phyloP scores from a whole-genome alignment of 2,888 invertebrate genomes.

The Actias luna region DNA sequence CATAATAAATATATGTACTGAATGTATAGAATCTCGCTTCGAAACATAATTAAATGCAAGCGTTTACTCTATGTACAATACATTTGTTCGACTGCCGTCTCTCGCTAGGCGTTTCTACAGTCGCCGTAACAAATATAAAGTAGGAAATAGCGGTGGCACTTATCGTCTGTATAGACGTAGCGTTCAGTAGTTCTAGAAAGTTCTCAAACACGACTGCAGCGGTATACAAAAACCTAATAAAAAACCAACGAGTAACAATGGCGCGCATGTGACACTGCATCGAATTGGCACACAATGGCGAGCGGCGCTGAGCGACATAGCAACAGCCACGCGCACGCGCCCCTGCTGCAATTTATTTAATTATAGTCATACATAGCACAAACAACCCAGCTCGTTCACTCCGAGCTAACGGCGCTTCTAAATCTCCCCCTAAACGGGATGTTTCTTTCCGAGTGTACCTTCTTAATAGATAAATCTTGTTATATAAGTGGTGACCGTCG shows the following conservation, averaged over 20 bases:
- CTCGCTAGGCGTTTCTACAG: neutral
- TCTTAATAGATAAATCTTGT: too few relatives aligned
- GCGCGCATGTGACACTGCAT: slow-evolving; percentile 22
- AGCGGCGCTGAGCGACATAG: slow-evolving; percentile 23
- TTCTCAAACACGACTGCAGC: slow-evolving; percentile 10
- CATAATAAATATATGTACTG: too few relatives aligned
- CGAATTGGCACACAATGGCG: slow-evolving; percentile 35
- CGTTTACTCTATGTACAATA: neutral
- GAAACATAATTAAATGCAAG: too few relatives aligned
- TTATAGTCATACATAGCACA: slow-evolving; percentile 32
- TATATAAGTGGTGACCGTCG: too few relatives aligned
- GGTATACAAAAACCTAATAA: slow-evolving; percentile 10
- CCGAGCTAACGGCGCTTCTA: neutral
- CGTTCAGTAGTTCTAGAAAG: slow-evolving; percentile 7
- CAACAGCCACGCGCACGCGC: slow-evolving; percentile 25
- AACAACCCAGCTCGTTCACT: neutral
- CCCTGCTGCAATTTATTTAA: slow-evolving; percentile 44
- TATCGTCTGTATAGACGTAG: neutral
- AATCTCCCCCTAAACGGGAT: too few relatives aligned
- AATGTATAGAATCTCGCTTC: too few relatives aligned
- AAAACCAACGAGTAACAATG: slow-evolving; percentile 20
- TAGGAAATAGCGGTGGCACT: neutral
- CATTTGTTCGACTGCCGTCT: neutral
- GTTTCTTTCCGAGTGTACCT: too few relatives aligned
- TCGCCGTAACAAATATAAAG: neutral